Conservation (phyloP, 2,797 vertebrate genomes). For the Enteromius viviparus region DNA sequence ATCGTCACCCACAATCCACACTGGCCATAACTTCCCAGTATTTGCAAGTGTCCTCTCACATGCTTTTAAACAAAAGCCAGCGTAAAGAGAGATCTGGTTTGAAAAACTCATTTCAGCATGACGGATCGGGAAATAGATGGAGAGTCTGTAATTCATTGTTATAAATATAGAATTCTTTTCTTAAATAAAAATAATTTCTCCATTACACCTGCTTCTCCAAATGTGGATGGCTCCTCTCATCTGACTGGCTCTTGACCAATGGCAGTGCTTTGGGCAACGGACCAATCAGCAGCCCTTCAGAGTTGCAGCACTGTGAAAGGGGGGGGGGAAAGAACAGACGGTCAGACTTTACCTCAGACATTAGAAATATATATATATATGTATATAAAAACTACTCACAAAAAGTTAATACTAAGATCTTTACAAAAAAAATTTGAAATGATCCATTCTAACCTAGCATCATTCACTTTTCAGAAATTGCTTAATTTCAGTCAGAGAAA, state of each 20-base stretch:
- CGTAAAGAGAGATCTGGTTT: slow-evolving; percentile 15
- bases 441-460: background rate
- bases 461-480: background rate
- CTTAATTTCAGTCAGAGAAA: background rate
- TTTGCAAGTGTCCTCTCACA: slow-evolving; percentile 47
- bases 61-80: slow-evolving; percentile 39
- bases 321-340: slow-evolving; percentile 74
- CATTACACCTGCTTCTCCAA: slow-evolving; percentile 56
- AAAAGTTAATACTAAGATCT: background rate
- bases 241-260: slow-evolving; percentile 63
- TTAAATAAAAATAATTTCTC: slow-evolving; percentile 64
- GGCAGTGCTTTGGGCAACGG: slow-evolving; percentile 74
- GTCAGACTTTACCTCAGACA: slow-evolving; percentile 19
- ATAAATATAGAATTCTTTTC: slow-evolving; percentile 76
- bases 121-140: slow-evolving; percentile 43
- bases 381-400: too few relatives aligned
- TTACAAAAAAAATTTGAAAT: background rate
- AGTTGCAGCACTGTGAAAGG: slow-evolving; percentile 83
- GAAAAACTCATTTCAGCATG: slow-evolving; percentile 55
- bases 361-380: background rate
- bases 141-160: slow-evolving; percentile 64
- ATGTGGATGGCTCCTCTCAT: slow-evolving; percentile 51
- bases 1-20: slow-evolving; percentile 36
- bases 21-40: slow-evolving; percentile 39
- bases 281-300: slow-evolving; percentile 86